phyloP scores from a whole-genome alignment of 1,140 invertebrate species.

The Ceratina japonica region DNA sequence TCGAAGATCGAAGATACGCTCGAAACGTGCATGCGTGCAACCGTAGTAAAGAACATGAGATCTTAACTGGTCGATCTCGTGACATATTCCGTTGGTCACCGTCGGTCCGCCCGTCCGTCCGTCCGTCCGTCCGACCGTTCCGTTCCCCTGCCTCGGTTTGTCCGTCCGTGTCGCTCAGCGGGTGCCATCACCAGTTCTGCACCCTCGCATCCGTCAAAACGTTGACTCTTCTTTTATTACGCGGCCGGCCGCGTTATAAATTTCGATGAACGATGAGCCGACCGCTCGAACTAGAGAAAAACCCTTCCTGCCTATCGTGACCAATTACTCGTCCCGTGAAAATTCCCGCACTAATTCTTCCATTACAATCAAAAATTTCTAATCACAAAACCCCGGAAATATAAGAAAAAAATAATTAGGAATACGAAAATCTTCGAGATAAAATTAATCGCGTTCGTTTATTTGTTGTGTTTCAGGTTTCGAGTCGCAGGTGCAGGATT shows the following conservation, averaged over 20 bases:
- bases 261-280: slow-evolving; percentile 55
- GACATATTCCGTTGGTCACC: slow-evolving; percentile 67
- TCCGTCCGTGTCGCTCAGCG: slow-evolving; percentile 71
- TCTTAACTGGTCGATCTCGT: slow-evolving; percentile 73
- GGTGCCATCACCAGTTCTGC: slow-evolving; percentile 75
- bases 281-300: slow-evolving; percentile 12
- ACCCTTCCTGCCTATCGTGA: slow-evolving; percentile 35
- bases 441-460: not conserved
- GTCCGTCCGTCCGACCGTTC: slow-evolving; percentile 57
- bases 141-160: slow-evolving; percentile 64
- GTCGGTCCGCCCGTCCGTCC: slow-evolving; percentile 64
- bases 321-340: slow-evolving; percentile 41
- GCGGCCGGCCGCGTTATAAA: slow-evolving; percentile 58
- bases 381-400: not conserved
- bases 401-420: not conserved
- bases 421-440: not conserved
- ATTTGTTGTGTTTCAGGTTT: slow-evolving; percentile 66
- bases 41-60: slow-evolving; percentile 71
- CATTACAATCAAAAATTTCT: not conserved
- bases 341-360: slow-evolving; percentile 1
- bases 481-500: slow-evolving; percentile 72
- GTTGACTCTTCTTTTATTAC: slow-evolving; percentile 65
- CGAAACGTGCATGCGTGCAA: slow-evolving; percentile 56
- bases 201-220: slow-evolving; percentile 75
- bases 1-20: slow-evolving; percentile 71